phyloP scores from a whole-genome alignment of 2,113 vertebrate species.

The Antennarius striatus region DNA sequence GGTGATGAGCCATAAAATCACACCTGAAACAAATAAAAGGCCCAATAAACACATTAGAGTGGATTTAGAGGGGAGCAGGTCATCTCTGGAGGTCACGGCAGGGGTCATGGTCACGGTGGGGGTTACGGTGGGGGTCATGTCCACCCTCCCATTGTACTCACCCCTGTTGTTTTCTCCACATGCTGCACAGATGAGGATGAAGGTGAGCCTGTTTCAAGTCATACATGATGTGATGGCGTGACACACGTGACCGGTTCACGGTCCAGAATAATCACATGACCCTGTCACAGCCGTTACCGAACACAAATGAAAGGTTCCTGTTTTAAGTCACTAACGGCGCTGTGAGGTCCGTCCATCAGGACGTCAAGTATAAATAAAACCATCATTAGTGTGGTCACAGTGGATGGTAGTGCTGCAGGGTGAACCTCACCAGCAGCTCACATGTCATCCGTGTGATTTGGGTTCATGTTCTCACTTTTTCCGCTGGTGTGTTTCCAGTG shows the following conservation, averaged over 20 bases:
- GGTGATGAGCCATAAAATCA: slow-evolving; percentile 78
- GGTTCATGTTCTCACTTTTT: slow-evolving; percentile 47
- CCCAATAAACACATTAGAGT: slow-evolving; percentile 38
- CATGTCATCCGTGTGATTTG: slow-evolving; percentile 21
- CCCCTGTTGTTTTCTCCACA: slow-evolving; percentile 57
- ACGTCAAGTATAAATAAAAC: slow-evolving; percentile 21
- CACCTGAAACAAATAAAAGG: slow-evolving; percentile 43
- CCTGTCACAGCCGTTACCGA: too few species aligned
- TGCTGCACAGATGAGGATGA: slow-evolving; percentile 59
- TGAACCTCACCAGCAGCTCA: slow-evolving; percentile 28
- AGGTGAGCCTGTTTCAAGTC: slow-evolving; percentile 38
- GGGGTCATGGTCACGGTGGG: slow-evolving; percentile 4
- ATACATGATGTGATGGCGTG: slow-evolving; percentile 5
- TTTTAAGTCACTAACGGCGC: too few species aligned
- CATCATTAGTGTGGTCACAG: slow-evolving; percentile 40
- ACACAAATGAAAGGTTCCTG: too few species aligned
- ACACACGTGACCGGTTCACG: too few species aligned
- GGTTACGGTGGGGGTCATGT: slow-evolving; percentile 1
- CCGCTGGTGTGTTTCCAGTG: slow-evolving; percentile 50
- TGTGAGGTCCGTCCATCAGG: too few species aligned
- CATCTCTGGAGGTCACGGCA: slow-evolving; percentile 28
- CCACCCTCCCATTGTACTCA: slow-evolving; percentile 26
- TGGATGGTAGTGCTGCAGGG: neutral
- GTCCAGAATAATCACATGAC: too few species aligned
- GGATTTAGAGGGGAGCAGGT: slow-evolving; percentile 30